Evolutionary conservation across 2,797 vertebrate genomes (phyloP).

Genomic region (Pygocentrus nattereri): DNA sequence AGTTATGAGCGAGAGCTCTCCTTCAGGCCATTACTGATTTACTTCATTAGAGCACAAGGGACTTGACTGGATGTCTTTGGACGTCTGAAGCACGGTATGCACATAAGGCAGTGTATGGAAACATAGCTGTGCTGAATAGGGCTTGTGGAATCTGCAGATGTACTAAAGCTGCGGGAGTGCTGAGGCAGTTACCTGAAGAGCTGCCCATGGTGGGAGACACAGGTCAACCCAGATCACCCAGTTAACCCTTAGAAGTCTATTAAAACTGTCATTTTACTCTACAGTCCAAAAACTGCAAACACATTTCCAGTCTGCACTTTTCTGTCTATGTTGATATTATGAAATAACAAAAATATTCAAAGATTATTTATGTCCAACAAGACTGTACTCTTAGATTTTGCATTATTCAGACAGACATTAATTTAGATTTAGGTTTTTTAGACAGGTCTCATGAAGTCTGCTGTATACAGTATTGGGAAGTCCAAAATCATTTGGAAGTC

Average conservation of each 20-base stretch:
- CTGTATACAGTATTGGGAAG: no score
- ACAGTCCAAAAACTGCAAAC: no score
- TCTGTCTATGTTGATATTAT: no score
- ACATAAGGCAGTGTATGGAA: conserved; percentile 10
- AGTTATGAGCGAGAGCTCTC: conserved; percentile 44
- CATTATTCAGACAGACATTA: no score
- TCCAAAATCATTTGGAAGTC: no score
- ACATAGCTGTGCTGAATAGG: conserved; percentile 8
- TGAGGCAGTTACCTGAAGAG: not conserved
- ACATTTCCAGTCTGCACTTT: no score
- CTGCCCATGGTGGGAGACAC: not conserved
- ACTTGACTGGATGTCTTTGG: conserved; percentile 28
- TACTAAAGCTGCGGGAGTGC: not conserved
- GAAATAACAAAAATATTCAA: no score
- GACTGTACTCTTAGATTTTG: no score
- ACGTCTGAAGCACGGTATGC: conserved; percentile 2
- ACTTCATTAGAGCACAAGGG: conserved; percentile 45
- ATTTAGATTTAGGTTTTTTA: no score
- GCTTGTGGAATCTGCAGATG: conserved; percentile 22
- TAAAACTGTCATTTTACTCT: no score
- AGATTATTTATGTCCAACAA: no score
- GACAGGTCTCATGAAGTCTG: no score
- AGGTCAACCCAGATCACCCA: not conserved
- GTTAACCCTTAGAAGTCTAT: not conserved
- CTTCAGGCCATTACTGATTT: conserved; percentile 42